Conservation (phyloP, 2,888 invertebrate species). For the Rhingia rostrata region DNA sequence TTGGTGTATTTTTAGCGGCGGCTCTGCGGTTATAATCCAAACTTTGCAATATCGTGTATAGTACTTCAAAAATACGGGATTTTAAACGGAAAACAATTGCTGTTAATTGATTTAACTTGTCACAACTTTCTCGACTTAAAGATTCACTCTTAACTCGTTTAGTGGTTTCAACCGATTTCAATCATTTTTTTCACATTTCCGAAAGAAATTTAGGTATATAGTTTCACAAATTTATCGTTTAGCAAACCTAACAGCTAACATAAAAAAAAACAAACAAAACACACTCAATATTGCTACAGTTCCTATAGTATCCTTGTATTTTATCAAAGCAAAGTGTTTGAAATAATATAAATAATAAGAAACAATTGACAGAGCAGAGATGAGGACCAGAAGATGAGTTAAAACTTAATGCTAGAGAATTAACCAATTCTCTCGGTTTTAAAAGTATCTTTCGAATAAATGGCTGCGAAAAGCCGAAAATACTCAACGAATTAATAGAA, state of each 20-base stretch:
- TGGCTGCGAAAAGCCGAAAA: slow-evolving; percentile 46
- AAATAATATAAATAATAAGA: slow-evolving; percentile 47
- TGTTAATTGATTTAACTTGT: slow-evolving; percentile 20
- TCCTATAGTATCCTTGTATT: slow-evolving; percentile 38
- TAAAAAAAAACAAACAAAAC: slow-evolving; percentile 14
- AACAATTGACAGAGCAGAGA: slow-evolving; percentile 55
- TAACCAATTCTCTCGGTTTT: slow-evolving; percentile 59
- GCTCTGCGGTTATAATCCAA: slow-evolving; percentile 36
- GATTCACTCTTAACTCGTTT: slow-evolving; percentile 45
- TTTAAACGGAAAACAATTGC: slow-evolving; percentile 19
- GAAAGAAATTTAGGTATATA: slow-evolving; percentile 13
- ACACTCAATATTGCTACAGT: slow-evolving; percentile 1
- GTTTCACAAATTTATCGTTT: slow-evolving; percentile 29
- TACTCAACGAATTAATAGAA: slow-evolving; percentile 44
- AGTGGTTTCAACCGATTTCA: slow-evolving; percentile 32
- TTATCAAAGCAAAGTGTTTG: slow-evolving; percentile 14
- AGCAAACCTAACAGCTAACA: neutral
- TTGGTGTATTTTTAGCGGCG: slow-evolving; percentile 32
- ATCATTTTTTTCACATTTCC: slow-evolving; percentile 69
- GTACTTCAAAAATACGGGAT: slow-evolving; percentile 4
- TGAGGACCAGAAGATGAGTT: slow-evolving; percentile 68
- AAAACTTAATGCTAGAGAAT: slow-evolving; percentile 67
- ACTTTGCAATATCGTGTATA: slow-evolving; percentile 17
- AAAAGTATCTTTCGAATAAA: slow-evolving; percentile 71
- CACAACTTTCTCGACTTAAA: slow-evolving; percentile 19